A percentile compares a stretch with the other conserved stretches of the same genome.
Conservation (phyloP, 2,113 vertebrate species). For the Malurus alboscapulatus region DNA sequence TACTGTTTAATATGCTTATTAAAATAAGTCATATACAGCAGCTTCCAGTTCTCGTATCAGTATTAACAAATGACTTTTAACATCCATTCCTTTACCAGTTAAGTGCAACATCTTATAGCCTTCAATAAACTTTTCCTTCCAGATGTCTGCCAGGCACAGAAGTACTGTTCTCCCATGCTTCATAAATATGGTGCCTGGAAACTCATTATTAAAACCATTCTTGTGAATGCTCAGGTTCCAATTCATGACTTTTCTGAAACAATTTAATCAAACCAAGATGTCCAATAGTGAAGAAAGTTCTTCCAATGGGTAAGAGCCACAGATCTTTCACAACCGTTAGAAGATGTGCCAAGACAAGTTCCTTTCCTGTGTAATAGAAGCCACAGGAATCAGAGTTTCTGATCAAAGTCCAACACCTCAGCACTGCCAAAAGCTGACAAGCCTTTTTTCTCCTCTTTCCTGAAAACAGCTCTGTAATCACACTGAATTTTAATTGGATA, state of each 20-base stretch:
- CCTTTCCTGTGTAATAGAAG: conserved; percentile 62
- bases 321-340: conserved; percentile 53
- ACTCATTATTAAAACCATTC: conserved; percentile 10
- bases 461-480: conserved; percentile 62
- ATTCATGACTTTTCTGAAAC: conserved; percentile 57
- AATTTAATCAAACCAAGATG: conserved; percentile 56
- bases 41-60: not conserved
- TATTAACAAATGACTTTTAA: not conserved
- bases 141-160: not conserved
- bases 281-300: conserved; percentile 50
- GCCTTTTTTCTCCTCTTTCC: not conserved
- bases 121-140: not conserved
- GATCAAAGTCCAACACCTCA: conserved; percentile 49
- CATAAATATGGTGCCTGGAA: not conserved
- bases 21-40: not conserved
- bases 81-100: not conserved
- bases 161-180: not conserved
- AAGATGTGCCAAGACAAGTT: conserved; percentile 60
- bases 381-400: conserved; percentile 57
- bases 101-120: not conserved
- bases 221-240: conserved; percentile 32
- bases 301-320: conserved; percentile 56
- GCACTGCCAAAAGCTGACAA: conserved; percentile 63
- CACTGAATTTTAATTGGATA: conserved; percentile 56
- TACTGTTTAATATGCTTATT: not conserved